Evolutionary conservation across 92 coral and sea anemone genomes (phyloP), one percentile per base, ranked within the genome.

Genomic region (Diadumene lineata): DNA sequence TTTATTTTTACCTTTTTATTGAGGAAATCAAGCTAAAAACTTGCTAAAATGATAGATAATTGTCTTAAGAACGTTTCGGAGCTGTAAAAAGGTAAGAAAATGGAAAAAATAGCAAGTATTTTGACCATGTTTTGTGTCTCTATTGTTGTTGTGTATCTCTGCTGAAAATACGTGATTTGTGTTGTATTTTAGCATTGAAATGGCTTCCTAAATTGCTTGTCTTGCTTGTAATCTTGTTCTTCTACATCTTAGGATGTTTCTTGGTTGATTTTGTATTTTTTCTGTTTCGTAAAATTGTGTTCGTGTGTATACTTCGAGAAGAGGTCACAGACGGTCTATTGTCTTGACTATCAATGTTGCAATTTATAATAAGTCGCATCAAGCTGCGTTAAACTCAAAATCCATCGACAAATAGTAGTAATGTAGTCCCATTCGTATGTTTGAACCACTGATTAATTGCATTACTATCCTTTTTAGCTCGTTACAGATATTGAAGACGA

Each of bases 51-150:
- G 2, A 32, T 58, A 58, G 16, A 7, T 58, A 58, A 58, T 7
- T 58, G 64, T 22, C 22, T 58, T 10, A 26, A 22, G 29, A 9
- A 58, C 64, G 31, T 58, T 58, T 22, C 26, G 31, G 31, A 25
- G 31, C 64, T 32, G 7, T n/a, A 58, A 26, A 58, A 58, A 58
- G 64, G 64, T 58, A 58, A 58, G 64, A 58, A 58, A 25, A 26
- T 10, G 11, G 64, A 58, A 25, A 11, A 22, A 58, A 10, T 58
- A 1, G 64, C 30, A 15, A 53, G 6, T 3, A 3, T 53, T 53
- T 53, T 4, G 19, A 16, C 58, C 58, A 53, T 53, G 58, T 13
- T 53, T 53, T 53, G 19, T 53, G 24, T 53, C 58, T 15, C 24
- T 53, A 13, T 38, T 38, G 48, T 38, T 38, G 13, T 38, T 6